Base-by-base conservation (phyloP, 92 coral and sea anemone genomes). In the Hydrozoanthus gracilis region DNA sequence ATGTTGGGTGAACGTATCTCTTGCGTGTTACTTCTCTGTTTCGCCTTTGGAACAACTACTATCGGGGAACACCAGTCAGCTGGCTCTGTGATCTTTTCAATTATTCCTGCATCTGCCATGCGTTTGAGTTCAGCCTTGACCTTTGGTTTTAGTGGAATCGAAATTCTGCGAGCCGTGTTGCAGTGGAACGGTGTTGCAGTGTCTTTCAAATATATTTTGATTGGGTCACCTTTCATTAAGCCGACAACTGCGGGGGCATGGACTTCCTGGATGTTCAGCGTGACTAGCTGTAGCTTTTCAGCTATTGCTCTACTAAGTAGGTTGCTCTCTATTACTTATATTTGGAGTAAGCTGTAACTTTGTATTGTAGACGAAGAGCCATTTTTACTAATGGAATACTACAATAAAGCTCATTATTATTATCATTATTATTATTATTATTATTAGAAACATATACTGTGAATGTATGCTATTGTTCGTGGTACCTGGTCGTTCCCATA, bases 1-100 rank as follows among this genome's bases (percentile, higher is more conserved):
- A 27, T 27, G 39, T 27, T 27, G 39, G 39, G 39, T 0, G 39
- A 27, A 27, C 39, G 39, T 27, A 27, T 27, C 39, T 27, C 39
- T 61, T 18, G 9, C 85, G 73, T 79, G 14, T 16, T 58, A 58
- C 85, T 79, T 79, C 73, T 58, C 85, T 79, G 85, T 58, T 79
- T 27, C 39, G 39, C 39, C 39, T 27, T 27, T 27, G 39, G 39
- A 27, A 27, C 39, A 27, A 27, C 39, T 27, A 27, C 39, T 27
- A 27, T 27, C 39, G 39, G 39, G 39, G 39, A 27, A 27, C 39
- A 27, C 39, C 85, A 79, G 16, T 52, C 39, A 27, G 39, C 2
- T 27, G 39, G 39, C 39, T 27, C 39, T 27, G 39, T 27, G 39
- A 27, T 2, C 16, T 69, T 79, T 51, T 48, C 64, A 79, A 51